phyloP scores from a whole-genome alignment of 2,113 vertebrate genomes.

The Pholis gunnellus region DNA sequence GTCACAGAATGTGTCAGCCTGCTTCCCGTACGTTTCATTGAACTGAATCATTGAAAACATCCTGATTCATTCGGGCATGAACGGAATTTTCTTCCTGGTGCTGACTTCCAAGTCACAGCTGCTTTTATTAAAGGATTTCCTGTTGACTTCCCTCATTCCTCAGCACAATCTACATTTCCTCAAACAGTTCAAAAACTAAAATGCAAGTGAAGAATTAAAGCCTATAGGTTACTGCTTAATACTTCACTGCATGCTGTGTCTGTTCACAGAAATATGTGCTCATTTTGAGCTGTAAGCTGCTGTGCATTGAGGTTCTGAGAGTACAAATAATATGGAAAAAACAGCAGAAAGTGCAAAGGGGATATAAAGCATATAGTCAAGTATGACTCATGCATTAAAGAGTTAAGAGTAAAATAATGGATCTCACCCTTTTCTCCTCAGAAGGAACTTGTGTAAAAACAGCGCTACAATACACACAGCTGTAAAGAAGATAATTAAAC shows the following conservation, averaged over 20 bases:
- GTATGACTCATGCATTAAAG: slow-evolving; percentile 27
- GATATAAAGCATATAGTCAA: neutral
- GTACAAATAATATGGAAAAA: neutral
- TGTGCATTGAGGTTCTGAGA: slow-evolving; percentile 4
- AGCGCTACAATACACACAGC: accelerated
- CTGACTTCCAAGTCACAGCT: neutral
- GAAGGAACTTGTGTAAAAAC: neutral
- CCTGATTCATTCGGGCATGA: neutral
- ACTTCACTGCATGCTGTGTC: neutral
- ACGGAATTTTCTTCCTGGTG: neutral
- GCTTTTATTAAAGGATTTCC: slow-evolving; percentile 59
- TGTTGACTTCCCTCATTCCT: slow-evolving; percentile 59
- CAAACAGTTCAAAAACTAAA: neutral
- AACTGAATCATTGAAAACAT: neutral
- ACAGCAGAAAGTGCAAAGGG: slow-evolving; percentile 6
- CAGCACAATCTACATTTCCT: slow-evolving; percentile 30
- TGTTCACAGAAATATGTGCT: neutral
- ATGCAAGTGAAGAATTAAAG: neutral
- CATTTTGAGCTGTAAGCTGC: neutral
- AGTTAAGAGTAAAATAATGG: neutral
- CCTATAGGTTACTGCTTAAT: neutral
- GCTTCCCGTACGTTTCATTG: neutral
- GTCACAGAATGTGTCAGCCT: neutral
- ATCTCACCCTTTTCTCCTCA: slow-evolving; percentile 76
- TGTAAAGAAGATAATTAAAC: slow-evolving; percentile 25